These are phyloP conservation scores for Peromyscus aztecus DNA, from an alignment of 2,797 vertebrate species.

Conservation along the genomic window DNA sequence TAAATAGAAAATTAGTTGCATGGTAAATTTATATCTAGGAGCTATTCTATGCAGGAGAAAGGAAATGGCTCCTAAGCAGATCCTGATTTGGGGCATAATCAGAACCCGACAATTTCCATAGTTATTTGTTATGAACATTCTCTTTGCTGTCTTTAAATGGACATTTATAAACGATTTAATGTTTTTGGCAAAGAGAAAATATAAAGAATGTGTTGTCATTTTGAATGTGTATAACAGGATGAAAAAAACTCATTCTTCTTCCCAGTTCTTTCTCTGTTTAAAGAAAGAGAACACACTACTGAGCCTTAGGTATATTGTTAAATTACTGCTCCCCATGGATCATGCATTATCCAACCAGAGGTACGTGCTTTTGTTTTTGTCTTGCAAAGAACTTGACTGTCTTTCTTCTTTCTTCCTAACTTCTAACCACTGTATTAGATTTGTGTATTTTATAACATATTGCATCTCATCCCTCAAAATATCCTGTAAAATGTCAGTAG, in stretches of 20 bases:
- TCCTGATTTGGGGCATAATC: constrained; percentile 57
- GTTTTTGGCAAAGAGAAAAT: constrained; percentile 44
- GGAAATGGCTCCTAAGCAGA: constrained; percentile 65
- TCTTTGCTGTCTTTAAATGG: constrained; percentile 54
- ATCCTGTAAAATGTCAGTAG: not conserved
- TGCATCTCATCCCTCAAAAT: not conserved
- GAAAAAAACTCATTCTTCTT: not conserved
- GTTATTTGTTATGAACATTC: constrained; percentile 72
- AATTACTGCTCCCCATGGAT: not conserved
- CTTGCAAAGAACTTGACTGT: not conserved
- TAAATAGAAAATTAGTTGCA: constrained; percentile 83
- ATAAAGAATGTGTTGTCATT: constrained; percentile 27
- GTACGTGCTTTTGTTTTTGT: not conserved
- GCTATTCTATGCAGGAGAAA: constrained; percentile 75
- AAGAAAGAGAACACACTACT: constrained; percentile 29
- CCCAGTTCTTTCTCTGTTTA: constrained; percentile 50
- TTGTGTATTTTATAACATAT: no score
- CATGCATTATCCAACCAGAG: not conserved
- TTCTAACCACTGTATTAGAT: not conserved
- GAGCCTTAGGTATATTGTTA: constrained; percentile 28
- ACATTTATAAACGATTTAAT: constrained; percentile 54
- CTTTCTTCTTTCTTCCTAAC: not conserved
- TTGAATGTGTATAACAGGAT: constrained; percentile 41
- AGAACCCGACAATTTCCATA: constrained; percentile 62
- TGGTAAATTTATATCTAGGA: constrained; percentile 78